These are phyloP conservation scores for Eulithis testata DNA, from an alignment of 2,888 invertebrate genomes.

Conservation along the genomic window DNA sequence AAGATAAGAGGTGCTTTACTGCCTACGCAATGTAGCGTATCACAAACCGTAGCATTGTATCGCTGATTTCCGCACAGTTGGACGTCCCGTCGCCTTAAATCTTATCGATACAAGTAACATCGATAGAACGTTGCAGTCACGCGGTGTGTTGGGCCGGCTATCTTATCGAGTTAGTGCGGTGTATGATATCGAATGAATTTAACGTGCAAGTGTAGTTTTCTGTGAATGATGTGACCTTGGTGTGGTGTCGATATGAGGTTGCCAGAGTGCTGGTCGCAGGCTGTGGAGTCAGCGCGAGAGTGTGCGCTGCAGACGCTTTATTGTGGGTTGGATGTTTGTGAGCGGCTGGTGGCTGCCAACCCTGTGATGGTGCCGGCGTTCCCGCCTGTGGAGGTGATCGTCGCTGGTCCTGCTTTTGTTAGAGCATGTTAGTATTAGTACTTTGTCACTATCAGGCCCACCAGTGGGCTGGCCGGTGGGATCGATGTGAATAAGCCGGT, in stretches of 20 bases:
- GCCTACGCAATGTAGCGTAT: conserved; percentile 55
- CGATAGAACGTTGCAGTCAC: conserved; percentile 63
- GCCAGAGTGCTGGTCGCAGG: conserved; percentile 59
- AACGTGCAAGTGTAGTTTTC: conserved; percentile 44
- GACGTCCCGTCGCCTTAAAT: conserved; percentile 52
- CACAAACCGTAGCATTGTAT: conserved; percentile 22
- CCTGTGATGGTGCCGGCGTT: conserved; percentile 65
- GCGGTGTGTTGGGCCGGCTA: conserved; percentile 61
- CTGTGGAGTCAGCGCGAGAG: conserved; percentile 64
- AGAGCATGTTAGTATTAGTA: conserved; percentile 62
- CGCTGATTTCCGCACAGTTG: conserved; percentile 58
- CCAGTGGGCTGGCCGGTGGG: too few relatives aligned
- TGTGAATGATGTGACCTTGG: conserved; percentile 42
- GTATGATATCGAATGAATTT: conserved; percentile 44
- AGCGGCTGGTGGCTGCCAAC: conserved; percentile 60
- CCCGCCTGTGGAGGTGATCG: conserved; percentile 68
- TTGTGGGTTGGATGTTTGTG: conserved; percentile 66
- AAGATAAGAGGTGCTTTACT: conserved; percentile 54
- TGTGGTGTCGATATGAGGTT: conserved; percentile 51
- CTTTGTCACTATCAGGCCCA: too few relatives aligned
- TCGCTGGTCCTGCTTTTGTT: conserved; percentile 66
- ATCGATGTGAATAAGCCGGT: too few relatives aligned
- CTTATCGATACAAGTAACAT: conserved; percentile 69
- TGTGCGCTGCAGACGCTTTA: conserved; percentile 66
- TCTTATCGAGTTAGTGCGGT: conserved; percentile 54